Percentiles rank a stretch among this genome's conserved stretches.
These are phyloP conservation scores for Agriopis leucophaearia DNA, from an alignment of 2,888 invertebrate genomes.

Conservation along the genomic window DNA sequence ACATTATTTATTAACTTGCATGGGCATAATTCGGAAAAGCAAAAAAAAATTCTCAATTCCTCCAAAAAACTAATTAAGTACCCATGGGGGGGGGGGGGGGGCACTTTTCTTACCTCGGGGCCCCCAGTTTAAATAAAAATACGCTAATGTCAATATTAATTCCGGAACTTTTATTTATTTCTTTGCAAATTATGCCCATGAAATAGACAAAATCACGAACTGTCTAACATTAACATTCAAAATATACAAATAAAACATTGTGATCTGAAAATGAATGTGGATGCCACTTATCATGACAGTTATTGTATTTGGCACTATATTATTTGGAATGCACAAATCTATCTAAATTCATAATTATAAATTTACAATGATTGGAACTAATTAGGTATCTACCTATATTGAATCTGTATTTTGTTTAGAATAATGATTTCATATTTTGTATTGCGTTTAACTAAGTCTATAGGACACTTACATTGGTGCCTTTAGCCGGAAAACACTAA, in stretches of 20 bases:
- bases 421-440: constrained; percentile 60
- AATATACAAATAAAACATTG: constrained; percentile 66
- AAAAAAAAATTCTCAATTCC: no score
- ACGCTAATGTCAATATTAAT: not conserved
- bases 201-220: constrained; percentile 8
- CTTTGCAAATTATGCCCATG: constrained; percentile 19
- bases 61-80: not conserved
- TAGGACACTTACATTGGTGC: constrained; percentile 41
- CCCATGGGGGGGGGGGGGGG: not conserved
- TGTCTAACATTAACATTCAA: constrained; percentile 35
- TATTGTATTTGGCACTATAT: constrained; percentile 82
- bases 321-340: constrained; percentile 82
- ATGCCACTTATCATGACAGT: constrained; percentile 39
- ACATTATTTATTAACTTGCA: constrained; percentile 54
- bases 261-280: constrained; percentile 73
- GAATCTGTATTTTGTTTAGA: constrained; percentile 55
- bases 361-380: constrained; percentile 60
- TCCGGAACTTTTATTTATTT: not conserved
- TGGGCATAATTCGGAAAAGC: constrained; percentile 18
- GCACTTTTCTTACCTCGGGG: no score
- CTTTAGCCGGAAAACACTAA: constrained; percentile 57
- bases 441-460: constrained; percentile 48
- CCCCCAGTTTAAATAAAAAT: not conserved
- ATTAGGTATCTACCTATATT: constrained; percentile 45
- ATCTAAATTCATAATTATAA: constrained; percentile 63